Evolutionary conservation across 2,888 invertebrate genomes (phyloP), one percentile per base, ranked within the genome.

Genomic region (Tipula unca): DNA sequence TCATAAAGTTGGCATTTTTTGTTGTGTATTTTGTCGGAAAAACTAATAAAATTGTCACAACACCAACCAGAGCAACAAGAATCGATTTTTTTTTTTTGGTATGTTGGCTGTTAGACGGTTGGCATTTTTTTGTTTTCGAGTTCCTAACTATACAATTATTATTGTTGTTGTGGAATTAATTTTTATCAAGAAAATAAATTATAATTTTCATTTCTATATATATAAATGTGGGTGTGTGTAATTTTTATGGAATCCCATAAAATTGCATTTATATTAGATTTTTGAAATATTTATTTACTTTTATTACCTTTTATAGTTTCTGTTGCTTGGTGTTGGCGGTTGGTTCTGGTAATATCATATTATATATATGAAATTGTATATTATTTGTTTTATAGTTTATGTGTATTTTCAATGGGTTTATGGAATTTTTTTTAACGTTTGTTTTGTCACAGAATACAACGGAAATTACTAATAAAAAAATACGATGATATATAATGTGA

Each of bases 21-120:
- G 69, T 69, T 69, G 14, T 69, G 69, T 69, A 13, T 69, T 69
- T 25, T 10, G 69, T 69, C 69, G 69, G 69, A 69, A 69, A 69
- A 69, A 69, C 69, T 69, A 69, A 69, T 69, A 69, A 69, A 69
- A 69, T 69, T 69, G 69, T 69, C 69, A 69, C 69, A 69, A 69
- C 69, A 69, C 69, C 25, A 69, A 69, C 69, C 69, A 54, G 25
- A 69, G 69, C 69, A 69, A 69, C 69, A 20, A 69, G 69, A 69
- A 69, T 69, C 69, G 69, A 69, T 69, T 69, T 69, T 25, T 69
- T 48, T 17, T 17, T 17, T 39, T 17, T 48, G 1, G 32, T 32
- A 6, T n/a, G 48, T 54, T 54, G 48, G 32, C 3, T 69, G 25
- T 1, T 32, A 25, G 8, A n/a, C n/a, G 25, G 69, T 25, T 25